Percentiles rank a stretch among this genome's conserved stretches.
phyloP scores from a whole-genome alignment of 1,140 invertebrate genomes.

The Ladona fulva region DNA sequence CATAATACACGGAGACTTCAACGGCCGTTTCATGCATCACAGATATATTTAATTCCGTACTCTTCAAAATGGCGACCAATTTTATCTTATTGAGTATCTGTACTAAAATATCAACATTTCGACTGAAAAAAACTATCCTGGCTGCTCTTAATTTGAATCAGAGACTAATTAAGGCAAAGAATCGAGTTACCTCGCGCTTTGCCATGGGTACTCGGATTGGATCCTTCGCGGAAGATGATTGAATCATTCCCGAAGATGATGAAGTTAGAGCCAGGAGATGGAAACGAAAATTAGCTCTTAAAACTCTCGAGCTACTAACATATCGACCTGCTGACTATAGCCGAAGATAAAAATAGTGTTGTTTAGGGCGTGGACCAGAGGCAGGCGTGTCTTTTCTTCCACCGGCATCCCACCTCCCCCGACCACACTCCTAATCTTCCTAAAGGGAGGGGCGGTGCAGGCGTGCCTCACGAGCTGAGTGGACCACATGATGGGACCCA shows the following conservation, averaged over 20 bases:
- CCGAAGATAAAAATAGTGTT: not conserved
- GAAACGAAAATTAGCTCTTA: not conserved
- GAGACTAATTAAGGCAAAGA: too few relatives aligned
- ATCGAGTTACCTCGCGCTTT: too few relatives aligned
- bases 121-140: too few relatives aligned
- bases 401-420: not conserved
- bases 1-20: too few relatives aligned
- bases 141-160: too few relatives aligned
- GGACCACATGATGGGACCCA: not conserved
- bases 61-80: too few relatives aligned
- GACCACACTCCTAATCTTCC: not conserved
- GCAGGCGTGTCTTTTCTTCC: not conserved
- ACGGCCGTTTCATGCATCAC: too few relatives aligned
- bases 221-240: not conserved
- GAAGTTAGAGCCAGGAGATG: not conserved
- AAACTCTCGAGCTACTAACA: conserved; percentile 1
- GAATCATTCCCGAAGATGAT: not conserved
- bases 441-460: not conserved
- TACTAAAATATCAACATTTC: too few relatives aligned
- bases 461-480: not conserved
- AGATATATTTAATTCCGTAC: too few relatives aligned
- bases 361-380: not conserved
- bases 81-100: too few relatives aligned
- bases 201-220: not conserved
- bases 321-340: not conserved